phyloP scores from a whole-genome alignment of 2,888 invertebrate genomes.

The Leptinotarsa juncta region DNA sequence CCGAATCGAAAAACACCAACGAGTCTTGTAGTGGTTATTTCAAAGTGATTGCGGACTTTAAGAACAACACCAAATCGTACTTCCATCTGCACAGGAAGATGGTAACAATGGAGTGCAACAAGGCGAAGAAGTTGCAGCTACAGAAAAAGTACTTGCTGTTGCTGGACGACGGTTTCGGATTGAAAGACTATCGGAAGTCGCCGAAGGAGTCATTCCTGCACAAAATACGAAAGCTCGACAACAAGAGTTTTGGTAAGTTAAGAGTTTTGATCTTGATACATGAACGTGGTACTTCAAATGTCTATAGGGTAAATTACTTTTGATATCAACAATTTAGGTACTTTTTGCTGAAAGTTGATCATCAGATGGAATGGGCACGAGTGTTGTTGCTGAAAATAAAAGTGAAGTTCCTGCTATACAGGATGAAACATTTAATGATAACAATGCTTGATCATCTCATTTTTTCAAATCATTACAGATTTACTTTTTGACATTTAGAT shows the following conservation, averaged over 20 bases:
- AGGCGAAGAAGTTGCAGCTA: constrained; percentile 29
- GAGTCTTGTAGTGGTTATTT: constrained; percentile 65
- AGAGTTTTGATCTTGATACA: neutral
- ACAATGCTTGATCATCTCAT: too few relatives aligned
- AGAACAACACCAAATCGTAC: constrained; percentile 64
- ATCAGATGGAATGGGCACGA: too few relatives aligned
- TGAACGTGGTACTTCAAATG: too few relatives aligned
- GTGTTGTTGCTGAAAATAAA: too few relatives aligned
- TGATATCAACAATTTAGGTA: too few relatives aligned
- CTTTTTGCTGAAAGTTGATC: too few relatives aligned
- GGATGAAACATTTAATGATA: too few relatives aligned
- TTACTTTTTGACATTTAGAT: too few relatives aligned
- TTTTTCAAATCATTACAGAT: too few relatives aligned
- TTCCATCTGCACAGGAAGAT: constrained; percentile 25
- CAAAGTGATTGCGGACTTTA: constrained; percentile 73
- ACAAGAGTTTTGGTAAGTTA: constrained; percentile 36
- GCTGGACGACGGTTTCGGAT: constrained; percentile 22
- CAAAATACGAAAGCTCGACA: constrained; percentile 22
- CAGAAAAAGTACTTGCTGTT: constrained; percentile 33
- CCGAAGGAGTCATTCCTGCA: constrained; percentile 23
- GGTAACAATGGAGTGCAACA: constrained; percentile 28
- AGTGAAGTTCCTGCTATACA: too few relatives aligned
- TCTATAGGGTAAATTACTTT: too few relatives aligned
- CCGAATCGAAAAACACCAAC: constrained; percentile 70
- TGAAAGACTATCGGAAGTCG: constrained; percentile 22